Evolutionary conservation across 2,113 vertebrate genomes (phyloP).

Genomic region (Sebastes schlegelii): DNA sequence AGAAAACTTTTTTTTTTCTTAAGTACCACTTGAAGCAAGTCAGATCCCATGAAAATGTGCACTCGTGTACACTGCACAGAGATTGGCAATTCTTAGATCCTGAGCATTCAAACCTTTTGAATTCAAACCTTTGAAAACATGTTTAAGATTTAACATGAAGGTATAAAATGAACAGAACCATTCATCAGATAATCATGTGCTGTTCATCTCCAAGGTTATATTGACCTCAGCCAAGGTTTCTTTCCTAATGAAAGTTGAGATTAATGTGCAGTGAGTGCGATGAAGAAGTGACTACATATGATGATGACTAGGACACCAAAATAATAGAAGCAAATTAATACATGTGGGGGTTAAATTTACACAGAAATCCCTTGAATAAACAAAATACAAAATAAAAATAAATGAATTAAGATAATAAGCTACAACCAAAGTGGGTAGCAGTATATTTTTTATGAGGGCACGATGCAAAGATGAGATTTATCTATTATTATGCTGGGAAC

Average conservation of each 20-base stretch:
- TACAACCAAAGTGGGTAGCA: not conserved
- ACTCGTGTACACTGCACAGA: conserved; percentile 12
- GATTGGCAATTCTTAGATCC: not conserved
- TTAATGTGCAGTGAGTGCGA: not conserved
- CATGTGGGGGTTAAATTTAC: not conserved
- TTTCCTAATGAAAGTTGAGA: not conserved
- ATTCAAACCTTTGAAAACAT: not conserved
- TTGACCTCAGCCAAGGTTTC: not conserved
- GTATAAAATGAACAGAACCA: not conserved
- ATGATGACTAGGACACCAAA: conserved; percentile 7
- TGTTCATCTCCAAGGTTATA: conserved; percentile 10
- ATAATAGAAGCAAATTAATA: not conserved
- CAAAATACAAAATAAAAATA: not conserved
- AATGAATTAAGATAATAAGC: not conserved
- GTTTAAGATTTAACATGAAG: conserved; percentile 1
- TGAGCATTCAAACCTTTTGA: not conserved
- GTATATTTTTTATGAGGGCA: not conserved
- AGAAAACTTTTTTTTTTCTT: not conserved
- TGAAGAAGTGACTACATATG: not conserved
- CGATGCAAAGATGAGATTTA: not conserved
- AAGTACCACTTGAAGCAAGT: conserved; percentile 9
- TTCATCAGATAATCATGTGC: not conserved
- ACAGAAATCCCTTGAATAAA: not conserved
- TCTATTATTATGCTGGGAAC: conserved; percentile 14
- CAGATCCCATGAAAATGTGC: conserved; percentile 13